Evolutionary conservation across 2,113 vertebrate genomes (phyloP).

Genomic region (Bubalus kerabau): DNA sequence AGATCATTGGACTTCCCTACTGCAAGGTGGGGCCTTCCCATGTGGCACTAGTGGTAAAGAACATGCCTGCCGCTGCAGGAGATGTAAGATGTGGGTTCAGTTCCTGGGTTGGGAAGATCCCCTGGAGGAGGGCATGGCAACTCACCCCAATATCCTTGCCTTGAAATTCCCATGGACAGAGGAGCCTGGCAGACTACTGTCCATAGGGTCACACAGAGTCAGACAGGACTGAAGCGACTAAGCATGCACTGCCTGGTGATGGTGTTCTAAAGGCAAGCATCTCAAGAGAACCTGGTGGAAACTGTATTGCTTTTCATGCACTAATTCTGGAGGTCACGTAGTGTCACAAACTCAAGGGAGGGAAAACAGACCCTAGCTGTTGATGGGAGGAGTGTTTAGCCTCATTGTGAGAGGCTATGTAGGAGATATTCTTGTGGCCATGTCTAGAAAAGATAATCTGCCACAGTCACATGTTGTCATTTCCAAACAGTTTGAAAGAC

Average conservation of each 20-base stretch:
- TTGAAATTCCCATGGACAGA: not conserved
- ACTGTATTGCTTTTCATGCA: not conserved
- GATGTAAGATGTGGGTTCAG: not conserved
- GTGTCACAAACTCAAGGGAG: not conserved
- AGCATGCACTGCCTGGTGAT: not conserved
- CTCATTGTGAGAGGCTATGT: not conserved
- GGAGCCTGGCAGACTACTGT: not conserved
- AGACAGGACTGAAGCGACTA: not conserved
- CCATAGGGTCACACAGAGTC: not conserved
- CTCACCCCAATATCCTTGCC: not conserved
- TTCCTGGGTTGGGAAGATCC: not conserved
- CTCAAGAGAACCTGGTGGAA: not conserved
- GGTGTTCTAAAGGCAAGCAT: not conserved
- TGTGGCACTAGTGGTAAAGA: not conserved
- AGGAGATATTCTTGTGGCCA: not conserved
- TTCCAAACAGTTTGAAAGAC: not conserved
- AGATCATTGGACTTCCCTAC: not conserved
- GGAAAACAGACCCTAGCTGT: not conserved
- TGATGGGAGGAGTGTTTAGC: not conserved
- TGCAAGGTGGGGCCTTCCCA: not conserved
- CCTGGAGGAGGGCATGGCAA: not conserved
- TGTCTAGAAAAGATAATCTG: not conserved
- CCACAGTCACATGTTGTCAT: not conserved
- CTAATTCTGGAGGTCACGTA: not conserved
- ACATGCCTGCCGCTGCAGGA: not conserved